Percentiles rank a stretch among this genome's conserved stretches.
Conservation (phyloP, 1,140 invertebrate species). For the Trypoxylus dichotomus region DNA sequence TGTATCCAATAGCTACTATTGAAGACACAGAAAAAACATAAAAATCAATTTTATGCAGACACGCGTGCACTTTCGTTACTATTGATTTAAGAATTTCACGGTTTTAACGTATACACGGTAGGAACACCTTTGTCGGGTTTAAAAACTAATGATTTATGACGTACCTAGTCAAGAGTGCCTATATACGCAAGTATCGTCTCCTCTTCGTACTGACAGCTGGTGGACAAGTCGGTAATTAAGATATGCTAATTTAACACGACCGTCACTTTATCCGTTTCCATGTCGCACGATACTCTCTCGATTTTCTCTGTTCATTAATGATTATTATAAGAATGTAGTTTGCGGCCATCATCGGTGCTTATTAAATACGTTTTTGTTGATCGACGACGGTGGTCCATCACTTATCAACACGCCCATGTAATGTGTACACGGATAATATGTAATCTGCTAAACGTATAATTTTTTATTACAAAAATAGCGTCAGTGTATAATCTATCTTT, state of each 20-base stretch:
- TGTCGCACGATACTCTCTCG: neutral
- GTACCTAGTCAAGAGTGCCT: neutral
- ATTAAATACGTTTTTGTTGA: neutral
- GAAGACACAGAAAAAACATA: neutral
- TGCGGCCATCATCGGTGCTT: neutral
- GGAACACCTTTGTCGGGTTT: neutral
- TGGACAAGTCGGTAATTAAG: constrained; percentile 8
- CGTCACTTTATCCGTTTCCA: constrained; percentile 5
- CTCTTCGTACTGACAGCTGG: neutral
- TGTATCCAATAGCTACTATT: neutral
- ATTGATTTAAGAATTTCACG: neutral
- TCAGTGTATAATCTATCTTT: neutral
- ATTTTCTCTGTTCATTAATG: neutral
- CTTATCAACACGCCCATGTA: neutral
- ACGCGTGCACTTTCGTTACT: neutral
- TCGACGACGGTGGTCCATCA: neutral
- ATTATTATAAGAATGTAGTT: neutral
- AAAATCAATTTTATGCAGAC: neutral
- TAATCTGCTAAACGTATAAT: neutral
- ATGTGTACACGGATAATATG: neutral
- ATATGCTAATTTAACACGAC: constrained; percentile 25
- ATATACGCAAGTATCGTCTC: neutral
- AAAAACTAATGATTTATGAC: constrained; percentile 6
- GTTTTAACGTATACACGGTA: neutral
- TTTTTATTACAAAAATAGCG: neutral